Evolutionary conservation across 2,888 invertebrate species (phyloP).

Genomic region (Brachylomia viminalis): DNA sequence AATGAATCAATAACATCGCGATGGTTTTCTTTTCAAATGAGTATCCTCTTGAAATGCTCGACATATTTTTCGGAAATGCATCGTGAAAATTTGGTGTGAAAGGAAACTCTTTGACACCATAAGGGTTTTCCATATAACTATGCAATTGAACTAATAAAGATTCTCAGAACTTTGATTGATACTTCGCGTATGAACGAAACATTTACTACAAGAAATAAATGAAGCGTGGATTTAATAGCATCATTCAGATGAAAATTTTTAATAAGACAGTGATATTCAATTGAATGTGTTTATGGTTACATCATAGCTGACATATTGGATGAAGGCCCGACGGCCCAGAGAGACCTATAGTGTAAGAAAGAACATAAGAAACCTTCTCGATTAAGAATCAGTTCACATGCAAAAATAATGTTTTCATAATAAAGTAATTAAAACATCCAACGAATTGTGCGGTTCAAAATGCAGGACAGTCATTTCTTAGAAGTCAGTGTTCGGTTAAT

Average conservation of each 20-base stretch:
- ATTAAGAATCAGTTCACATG: conserved; percentile 2
- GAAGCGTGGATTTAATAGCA: conserved; percentile 1
- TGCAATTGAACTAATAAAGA: conserved; percentile 7
- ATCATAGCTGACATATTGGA: too few species aligned
- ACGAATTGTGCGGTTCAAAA: conserved; percentile 41
- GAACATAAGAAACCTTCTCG: not conserved
- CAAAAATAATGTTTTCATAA: not conserved
- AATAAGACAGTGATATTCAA: not conserved
- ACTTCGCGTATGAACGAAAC: not conserved
- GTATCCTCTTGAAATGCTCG: too few species aligned
- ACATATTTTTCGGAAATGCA: not conserved
- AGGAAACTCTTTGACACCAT: conserved; percentile 12
- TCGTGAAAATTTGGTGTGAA: not conserved
- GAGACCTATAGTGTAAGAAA: too few species aligned
- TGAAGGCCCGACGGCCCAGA: too few species aligned
- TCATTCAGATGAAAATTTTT: not conserved
- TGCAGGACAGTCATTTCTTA: conserved; percentile 45
- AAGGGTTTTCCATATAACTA: not conserved
- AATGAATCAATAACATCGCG: not conserved
- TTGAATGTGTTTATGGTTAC: too few species aligned
- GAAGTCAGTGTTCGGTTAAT: conserved; percentile 59
- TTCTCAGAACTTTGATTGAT: conserved; percentile 21
- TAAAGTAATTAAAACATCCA: conserved; percentile 41
- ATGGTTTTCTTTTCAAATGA: not conserved
- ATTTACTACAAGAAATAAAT: conserved; percentile 11